Conservation (phyloP, 2,113 vertebrate genomes). For the Petaurus breviceps region DNA sequence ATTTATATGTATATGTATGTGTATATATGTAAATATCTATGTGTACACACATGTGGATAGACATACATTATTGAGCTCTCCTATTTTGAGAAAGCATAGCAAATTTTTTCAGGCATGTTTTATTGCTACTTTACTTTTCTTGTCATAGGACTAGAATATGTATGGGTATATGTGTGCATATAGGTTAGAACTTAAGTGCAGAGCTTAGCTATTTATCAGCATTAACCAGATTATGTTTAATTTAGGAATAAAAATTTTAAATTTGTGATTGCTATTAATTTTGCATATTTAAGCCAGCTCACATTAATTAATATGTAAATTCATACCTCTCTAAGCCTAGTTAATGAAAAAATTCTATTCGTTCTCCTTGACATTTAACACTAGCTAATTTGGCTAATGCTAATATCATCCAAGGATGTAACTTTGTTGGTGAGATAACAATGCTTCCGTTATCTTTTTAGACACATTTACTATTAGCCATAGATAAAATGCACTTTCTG, state of each 20-base stretch:
- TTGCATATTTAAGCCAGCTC: background rate
- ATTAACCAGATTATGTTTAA: background rate
- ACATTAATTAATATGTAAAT: constrained; percentile 15
- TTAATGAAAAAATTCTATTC: background rate
- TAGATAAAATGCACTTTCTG: constrained; percentile 16
- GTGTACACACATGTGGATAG: background rate
- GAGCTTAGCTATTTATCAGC: background rate
- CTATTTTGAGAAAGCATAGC: background rate
- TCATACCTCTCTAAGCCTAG: background rate
- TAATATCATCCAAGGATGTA: background rate
- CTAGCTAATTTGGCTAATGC: background rate
- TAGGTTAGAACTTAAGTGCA: background rate
- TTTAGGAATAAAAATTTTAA: constrained; percentile 12
- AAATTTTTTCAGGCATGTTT: constrained; percentile 9
- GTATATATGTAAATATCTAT: background rate
- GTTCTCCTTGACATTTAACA: background rate
- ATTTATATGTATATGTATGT: background rate
- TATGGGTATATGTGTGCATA: background rate
- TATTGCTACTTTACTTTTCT: background rate
- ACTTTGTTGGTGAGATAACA: background rate
- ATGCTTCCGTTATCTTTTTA: background rate
- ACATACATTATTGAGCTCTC: constrained; percentile 18
- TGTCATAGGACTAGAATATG: background rate
- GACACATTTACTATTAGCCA: constrained; percentile 47
- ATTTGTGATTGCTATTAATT: constrained; percentile 7